Evolutionary conservation across 2,888 invertebrate species (phyloP), one percentile per base, ranked within the genome.

Genomic region (Colletes collaris): DNA sequence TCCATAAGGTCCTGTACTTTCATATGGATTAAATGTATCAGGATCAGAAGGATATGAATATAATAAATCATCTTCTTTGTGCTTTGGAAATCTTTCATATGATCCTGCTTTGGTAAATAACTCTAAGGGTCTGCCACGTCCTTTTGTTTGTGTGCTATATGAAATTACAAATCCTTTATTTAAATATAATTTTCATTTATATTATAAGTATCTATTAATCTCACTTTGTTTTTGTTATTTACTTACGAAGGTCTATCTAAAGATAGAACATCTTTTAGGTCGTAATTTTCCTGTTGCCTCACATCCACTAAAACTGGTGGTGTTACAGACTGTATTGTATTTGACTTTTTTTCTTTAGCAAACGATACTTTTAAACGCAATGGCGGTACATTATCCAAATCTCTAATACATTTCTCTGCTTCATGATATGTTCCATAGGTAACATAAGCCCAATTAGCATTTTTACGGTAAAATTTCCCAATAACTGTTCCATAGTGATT

Each of bases 391-490:
- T 86, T 60, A 46, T 92, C 59, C 11, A 92, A 81, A n/a, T 84
- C 76, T 27, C 84, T 83, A 7, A 92, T 89, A 1, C 91, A 90
- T 7, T 37, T 16, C 79, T 92, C 91, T 2, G 92, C 92, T 78
- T 91, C 90, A 44, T 8, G 58, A 67, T 87, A 89, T 2, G 77
- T 84, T 8, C 56, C 71, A 63, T 88, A 92, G 4, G 88, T 87
- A 55, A 92, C 69, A 58, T 77, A 92, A 6, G 90, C 90, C 87
- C 89, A 90, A 16, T 68, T 71, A 6, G 84, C 66, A 19, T 81
- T 76, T 0, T 56, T 35, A 2, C 83, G 87, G 8, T 74, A 71
- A 7, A 87, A 81, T 8, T 87, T 59, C 19, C 74, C 79, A 62
- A 40, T 81, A 0, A 91, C 56, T 55, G 69, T 53, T 4, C 91